These are phyloP conservation scores for Artibeus jamaicensis DNA, from an alignment of 2,797 vertebrate species.

Conservation along the genomic window DNA sequence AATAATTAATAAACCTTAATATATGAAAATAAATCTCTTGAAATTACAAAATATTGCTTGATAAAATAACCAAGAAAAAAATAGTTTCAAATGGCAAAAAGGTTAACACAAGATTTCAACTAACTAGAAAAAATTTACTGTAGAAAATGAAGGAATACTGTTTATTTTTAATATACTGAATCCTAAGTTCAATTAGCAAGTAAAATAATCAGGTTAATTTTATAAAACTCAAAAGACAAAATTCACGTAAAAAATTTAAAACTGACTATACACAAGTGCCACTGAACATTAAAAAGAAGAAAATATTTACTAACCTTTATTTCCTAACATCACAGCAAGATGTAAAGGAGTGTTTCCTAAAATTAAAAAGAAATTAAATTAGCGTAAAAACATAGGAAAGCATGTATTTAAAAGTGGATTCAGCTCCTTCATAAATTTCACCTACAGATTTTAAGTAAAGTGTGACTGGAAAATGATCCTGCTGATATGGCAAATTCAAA, in stretches of 20 bases:
- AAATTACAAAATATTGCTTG: constrained; percentile 14
- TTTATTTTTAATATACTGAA: constrained; percentile 19
- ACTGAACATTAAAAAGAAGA: constrained; percentile 19
- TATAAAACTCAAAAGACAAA: constrained; percentile 5
- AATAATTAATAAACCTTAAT: constrained; percentile 13
- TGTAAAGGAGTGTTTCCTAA: constrained; percentile 98
- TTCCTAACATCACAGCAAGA: constrained; percentile 98
- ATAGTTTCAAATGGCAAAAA: not conserved
- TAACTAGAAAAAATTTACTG: not conserved
- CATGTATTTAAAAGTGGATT: constrained; percentile 37
- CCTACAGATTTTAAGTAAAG: constrained; percentile 44
- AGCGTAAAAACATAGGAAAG: constrained; percentile 40
- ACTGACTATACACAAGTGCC: not conserved
- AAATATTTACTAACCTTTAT: constrained; percentile 93
- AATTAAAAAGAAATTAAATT: constrained; percentile 73
- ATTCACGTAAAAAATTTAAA: constrained; percentile 29
- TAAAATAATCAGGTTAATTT: not conserved
- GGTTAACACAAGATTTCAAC: not conserved
- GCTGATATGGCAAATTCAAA: not conserved
- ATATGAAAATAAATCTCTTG: constrained; percentile 16
- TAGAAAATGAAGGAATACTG: not conserved
- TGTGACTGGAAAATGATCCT: not conserved
- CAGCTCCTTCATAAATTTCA: constrained; percentile 2
- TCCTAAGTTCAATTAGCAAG: constrained; percentile 7
- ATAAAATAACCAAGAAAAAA: not conserved